phyloP scores from a whole-genome alignment of 2,797 vertebrate species.

The Lophotriccus pileatus region DNA sequence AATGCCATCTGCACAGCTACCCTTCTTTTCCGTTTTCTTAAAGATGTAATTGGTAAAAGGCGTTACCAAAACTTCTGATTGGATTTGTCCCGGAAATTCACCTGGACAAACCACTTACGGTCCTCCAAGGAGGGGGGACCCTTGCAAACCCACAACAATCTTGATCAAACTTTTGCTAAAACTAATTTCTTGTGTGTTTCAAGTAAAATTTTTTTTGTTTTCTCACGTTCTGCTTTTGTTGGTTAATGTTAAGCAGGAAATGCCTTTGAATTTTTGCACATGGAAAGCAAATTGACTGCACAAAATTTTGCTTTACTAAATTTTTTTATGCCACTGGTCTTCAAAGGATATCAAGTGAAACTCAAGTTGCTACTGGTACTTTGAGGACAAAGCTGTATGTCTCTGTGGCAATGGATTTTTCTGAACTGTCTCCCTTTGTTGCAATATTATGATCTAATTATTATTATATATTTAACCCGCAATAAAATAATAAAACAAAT shows the following conservation, averaged over 20 bases:
- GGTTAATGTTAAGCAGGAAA: not conserved
- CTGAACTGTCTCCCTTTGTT: not conserved
- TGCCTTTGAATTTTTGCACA: not conserved
- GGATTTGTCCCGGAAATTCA: no score
- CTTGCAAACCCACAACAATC: no score
- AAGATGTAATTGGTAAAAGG: no score
- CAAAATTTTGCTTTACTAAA: not conserved
- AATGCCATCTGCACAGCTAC: no score
- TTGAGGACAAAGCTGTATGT: not conserved
- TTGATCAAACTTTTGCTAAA: not conserved
- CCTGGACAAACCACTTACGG: no score
- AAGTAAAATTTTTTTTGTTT: not conserved
- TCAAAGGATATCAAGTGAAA: not conserved
- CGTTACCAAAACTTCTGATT: no score
- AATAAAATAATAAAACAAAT: not conserved
- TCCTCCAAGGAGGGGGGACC: no score
- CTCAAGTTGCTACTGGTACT: not conserved
- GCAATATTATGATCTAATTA: not conserved
- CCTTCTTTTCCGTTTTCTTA: no score
- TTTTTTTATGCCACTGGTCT: not conserved
- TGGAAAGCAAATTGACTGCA: not conserved
- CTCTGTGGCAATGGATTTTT: not conserved
- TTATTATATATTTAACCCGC: not conserved
- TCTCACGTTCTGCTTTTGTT: not conserved
- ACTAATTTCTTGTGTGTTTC: not conserved